Evolutionary conservation across 2,888 invertebrate genomes (phyloP).

Genomic region (Physocephala rufipes): DNA sequence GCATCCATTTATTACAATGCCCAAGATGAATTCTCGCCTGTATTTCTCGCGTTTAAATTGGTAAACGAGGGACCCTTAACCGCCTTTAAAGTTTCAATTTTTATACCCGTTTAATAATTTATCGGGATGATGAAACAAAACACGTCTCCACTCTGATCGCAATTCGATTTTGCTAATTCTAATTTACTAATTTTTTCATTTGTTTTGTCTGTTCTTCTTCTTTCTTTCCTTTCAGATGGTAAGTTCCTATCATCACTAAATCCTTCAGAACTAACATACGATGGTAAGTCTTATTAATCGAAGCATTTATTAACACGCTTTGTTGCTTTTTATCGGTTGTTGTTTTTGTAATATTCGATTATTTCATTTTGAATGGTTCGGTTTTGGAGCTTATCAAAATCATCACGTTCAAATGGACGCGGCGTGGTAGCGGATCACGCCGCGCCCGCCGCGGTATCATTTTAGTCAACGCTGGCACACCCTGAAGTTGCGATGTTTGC

Average conservation of each 20-base stretch:
- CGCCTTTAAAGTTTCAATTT: too few species aligned
- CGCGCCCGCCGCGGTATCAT: not conserved
- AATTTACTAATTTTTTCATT: too few species aligned
- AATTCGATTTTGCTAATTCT: too few species aligned
- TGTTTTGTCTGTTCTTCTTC: conserved; percentile 32
- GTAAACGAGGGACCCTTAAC: too few species aligned
- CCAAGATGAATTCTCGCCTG: too few species aligned
- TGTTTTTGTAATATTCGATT: conserved; percentile 34
- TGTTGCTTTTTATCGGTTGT: conserved; percentile 34
- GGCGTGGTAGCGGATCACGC: not conserved
- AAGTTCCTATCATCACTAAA: conserved; percentile 67
- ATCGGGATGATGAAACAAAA: too few species aligned
- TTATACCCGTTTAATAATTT: too few species aligned
- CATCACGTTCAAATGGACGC: not conserved
- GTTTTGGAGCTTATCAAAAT: conserved; percentile 32
- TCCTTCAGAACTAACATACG: conserved; percentile 67
- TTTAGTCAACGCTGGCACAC: conserved; percentile 7
- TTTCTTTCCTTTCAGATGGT: conserved; percentile 63
- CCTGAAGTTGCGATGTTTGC: conserved; percentile 28
- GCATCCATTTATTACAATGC: too few species aligned
- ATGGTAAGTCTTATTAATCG: conserved; percentile 65
- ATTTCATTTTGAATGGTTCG: conserved; percentile 36
- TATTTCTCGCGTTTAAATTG: not conserved
- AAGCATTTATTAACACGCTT: conserved; percentile 51
- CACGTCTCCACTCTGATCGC: too few species aligned